phyloP scores from a whole-genome alignment of 30 jellyfish, hydroid and myxozoan genomes.

The Turritopsis dohrnii region DNA sequence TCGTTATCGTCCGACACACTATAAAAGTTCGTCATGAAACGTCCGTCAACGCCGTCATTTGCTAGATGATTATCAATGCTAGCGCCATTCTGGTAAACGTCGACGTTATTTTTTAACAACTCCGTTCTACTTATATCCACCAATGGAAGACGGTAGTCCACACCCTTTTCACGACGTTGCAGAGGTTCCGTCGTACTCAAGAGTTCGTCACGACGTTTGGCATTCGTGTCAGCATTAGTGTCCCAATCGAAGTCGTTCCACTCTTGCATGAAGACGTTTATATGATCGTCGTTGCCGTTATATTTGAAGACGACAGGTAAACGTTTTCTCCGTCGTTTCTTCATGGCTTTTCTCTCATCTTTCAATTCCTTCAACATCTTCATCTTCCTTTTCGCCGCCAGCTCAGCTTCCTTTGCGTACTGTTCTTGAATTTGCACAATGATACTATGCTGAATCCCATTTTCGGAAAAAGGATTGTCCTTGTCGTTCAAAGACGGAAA shows the following conservation, averaged over 20 bases:
- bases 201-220: background rate
- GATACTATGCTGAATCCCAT: conserved; percentile 19
- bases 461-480: background rate
- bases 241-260: conserved; percentile 13
- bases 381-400: background rate
- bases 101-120: background rate
- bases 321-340: background rate
- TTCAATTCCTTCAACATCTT: conserved; percentile 7
- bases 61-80: background rate
- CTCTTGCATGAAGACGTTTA: conserved; percentile 19
- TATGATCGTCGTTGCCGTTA: conserved; percentile 16
- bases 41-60: background rate
- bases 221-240: background rate
- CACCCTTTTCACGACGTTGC: background rate
- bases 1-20: background rate
- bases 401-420: conserved; percentile 8
- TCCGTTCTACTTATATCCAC: background rate
- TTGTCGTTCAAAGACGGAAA: background rate
- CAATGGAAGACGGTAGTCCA: background rate
- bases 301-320: conserved; percentile 18
- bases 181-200: background rate
- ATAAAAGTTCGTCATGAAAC: background rate
- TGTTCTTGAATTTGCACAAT: background rate
- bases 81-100: background rate
- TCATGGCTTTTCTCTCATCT: background rate